Percentiles rank a stretch among this genome's conserved stretches.
phyloP scores from a whole-genome alignment of 2,113 vertebrate species.

The Alosa alosa region DNA sequence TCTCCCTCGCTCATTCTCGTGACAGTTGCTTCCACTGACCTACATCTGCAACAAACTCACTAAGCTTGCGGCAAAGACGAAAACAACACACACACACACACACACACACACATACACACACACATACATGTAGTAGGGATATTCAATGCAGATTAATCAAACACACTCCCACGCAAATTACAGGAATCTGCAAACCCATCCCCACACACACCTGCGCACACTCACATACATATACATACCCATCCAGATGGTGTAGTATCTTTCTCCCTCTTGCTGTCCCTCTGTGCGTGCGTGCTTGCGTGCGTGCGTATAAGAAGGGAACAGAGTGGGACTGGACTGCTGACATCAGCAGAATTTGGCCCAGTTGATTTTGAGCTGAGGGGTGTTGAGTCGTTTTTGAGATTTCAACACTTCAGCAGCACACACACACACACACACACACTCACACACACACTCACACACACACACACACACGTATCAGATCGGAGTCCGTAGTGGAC shows the following conservation, averaged over 20 bases:
- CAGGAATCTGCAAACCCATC: not conserved
- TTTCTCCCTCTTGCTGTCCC: not conserved
- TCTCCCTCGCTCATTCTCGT: not conserved
- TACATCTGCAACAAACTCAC: not conserved
- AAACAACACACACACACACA: conserved; percentile 10
- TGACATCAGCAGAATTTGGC: not conserved
- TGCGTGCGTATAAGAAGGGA: not conserved
- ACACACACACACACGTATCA: too few relatives aligned
- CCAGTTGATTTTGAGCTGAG: too few relatives aligned
- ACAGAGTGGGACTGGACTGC: conserved; percentile 11
- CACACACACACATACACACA: conserved; percentile 21
- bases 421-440: too few relatives aligned
- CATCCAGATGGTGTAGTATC: not conserved
- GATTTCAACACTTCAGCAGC: too few relatives aligned
- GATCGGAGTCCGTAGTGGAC: too few relatives aligned
- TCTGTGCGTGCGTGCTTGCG: not conserved
- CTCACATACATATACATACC: conserved; percentile 24
- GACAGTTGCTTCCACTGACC: conserved; percentile 11
- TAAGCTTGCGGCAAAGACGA: not conserved
- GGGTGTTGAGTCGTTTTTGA: too few relatives aligned
- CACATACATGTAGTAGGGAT: not conserved
- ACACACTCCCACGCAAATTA: conserved; percentile 29
- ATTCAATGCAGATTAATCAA: not conserved
- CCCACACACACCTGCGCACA: not conserved
- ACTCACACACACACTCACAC: not conserved